These are phyloP conservation scores for Hedya salicella DNA, from an alignment of 2,888 invertebrate genomes.

Conservation along the genomic window DNA sequence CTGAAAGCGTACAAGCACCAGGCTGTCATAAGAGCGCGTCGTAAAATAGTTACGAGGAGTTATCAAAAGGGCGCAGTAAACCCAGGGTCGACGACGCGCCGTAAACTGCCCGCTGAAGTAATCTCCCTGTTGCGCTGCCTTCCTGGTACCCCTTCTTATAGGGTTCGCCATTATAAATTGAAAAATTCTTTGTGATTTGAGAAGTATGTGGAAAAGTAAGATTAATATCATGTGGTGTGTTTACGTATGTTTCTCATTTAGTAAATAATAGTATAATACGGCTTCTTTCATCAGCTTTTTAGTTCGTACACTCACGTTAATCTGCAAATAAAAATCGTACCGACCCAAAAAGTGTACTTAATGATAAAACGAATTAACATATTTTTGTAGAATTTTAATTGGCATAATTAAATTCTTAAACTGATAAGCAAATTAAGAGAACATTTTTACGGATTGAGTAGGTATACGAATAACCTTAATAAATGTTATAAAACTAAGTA, in stretches of 20 bases:
- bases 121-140: slow-evolving; percentile 49
- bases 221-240: no score
- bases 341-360: neutral
- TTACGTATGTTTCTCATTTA: no score
- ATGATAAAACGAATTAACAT: neutral
- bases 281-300: no score
- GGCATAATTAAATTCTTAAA: neutral
- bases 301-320: no score
- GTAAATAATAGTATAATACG: no score
- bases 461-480: neutral
- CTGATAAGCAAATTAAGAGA: neutral
- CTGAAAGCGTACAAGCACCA: slow-evolving; percentile 58
- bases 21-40: slow-evolving; percentile 68
- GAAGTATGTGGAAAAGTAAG: no score
- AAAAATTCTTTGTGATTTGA: no score
- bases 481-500: slow-evolving; percentile 16
- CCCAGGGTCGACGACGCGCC: slow-evolving; percentile 61
- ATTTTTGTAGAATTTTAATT: slow-evolving; percentile 13
- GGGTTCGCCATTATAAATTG: slow-evolving; percentile 40
- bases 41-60: slow-evolving; percentile 77
- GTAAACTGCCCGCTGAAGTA: slow-evolving; percentile 64
- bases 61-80: slow-evolving; percentile 76
- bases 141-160: slow-evolving; percentile 46
- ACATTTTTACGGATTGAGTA: neutral
- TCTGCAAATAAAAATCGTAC: neutral